These are phyloP conservation scores for Seriola dumerili DNA, from an alignment of 2,113 vertebrate species.

Conservation along the genomic window DNA sequence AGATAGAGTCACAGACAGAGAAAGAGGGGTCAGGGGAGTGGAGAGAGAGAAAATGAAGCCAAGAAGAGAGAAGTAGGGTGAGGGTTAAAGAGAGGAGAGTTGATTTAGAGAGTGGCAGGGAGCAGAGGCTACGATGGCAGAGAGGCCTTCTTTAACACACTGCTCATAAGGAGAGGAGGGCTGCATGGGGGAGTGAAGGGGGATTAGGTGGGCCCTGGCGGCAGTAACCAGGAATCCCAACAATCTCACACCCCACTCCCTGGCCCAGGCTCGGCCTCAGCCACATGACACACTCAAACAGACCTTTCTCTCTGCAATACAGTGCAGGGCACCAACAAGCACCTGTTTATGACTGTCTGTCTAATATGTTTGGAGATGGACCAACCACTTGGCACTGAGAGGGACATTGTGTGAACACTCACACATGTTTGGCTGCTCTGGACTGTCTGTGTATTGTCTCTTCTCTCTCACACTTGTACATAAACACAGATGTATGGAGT, in stretches of 20 bases:
- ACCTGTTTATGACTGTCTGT: constrained; percentile 78
- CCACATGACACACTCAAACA: constrained; percentile 78
- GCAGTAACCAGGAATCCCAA: constrained; percentile 83
- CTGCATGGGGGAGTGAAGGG: constrained; percentile 63
- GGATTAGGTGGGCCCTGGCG: constrained; percentile 81
- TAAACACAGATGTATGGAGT: background rate
- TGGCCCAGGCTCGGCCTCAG: constrained; percentile 69
- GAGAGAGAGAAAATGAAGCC: constrained; percentile 34
- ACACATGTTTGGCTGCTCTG: constrained; percentile 43
- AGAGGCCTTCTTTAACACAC: constrained; percentile 75
- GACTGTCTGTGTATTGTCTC: constrained; percentile 23
- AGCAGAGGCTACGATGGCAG: constrained; percentile 76
- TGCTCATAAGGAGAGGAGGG: constrained; percentile 68
- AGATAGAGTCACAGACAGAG: constrained; percentile 53
- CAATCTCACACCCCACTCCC: constrained; percentile 82
- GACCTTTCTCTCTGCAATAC: constrained; percentile 54
- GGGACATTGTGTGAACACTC: constrained; percentile 53
- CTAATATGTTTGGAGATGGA: constrained; percentile 55
- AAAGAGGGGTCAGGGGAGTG: constrained; percentile 47
- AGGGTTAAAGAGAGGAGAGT: constrained; percentile 63
- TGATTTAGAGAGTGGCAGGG: constrained; percentile 69
- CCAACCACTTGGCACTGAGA: constrained; percentile 50
- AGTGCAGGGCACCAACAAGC: constrained; percentile 60
- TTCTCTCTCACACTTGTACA: background rate
- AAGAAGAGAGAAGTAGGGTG: constrained; percentile 38